Percentiles rank a stretch among this genome's conserved stretches.
Evolutionary conservation across 2,797 vertebrate species (phyloP).

Genomic region (Sparus aurata): DNA sequence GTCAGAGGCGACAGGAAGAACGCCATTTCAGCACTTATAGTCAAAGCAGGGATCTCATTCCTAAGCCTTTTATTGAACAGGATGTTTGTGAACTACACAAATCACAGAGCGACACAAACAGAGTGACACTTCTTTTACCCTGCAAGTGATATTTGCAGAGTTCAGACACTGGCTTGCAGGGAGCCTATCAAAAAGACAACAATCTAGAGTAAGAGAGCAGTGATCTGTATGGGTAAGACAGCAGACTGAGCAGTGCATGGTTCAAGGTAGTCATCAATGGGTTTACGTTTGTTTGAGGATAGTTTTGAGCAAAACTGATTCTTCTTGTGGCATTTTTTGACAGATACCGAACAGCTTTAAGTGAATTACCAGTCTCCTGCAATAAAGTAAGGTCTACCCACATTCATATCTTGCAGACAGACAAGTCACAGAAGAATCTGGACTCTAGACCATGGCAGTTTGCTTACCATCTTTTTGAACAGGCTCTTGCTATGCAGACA

Average conservation of each 20-base stretch:
- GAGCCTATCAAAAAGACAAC: constrained; percentile 6
- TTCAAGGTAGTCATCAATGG: neutral
- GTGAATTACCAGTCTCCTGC: neutral
- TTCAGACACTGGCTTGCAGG: neutral
- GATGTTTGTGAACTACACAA: neutral
- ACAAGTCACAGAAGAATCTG: too few species aligned
- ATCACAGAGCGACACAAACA: neutral
- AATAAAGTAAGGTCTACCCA: neutral
- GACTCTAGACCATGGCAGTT: too few species aligned
- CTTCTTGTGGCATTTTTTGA: neutral
- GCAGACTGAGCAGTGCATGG: neutral
- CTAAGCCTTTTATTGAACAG: constrained; percentile 4
- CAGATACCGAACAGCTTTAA: neutral
- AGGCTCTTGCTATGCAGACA: neutral
- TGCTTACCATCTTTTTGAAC: too few species aligned
- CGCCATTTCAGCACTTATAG: constrained; percentile 3
- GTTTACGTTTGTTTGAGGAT: neutral
- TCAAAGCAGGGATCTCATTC: constrained; percentile 13
- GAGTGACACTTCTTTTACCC: neutral
- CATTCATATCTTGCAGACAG: neutral
- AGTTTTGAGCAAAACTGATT: neutral
- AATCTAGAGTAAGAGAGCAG: constrained; percentile 5
- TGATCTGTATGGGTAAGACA: neutral
- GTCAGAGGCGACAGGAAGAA: constrained; percentile 2
- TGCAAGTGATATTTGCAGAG: neutral